phyloP scores from a whole-genome alignment of 2,888 invertebrate genomes.

The Caenorhabditis sp. region DNA sequence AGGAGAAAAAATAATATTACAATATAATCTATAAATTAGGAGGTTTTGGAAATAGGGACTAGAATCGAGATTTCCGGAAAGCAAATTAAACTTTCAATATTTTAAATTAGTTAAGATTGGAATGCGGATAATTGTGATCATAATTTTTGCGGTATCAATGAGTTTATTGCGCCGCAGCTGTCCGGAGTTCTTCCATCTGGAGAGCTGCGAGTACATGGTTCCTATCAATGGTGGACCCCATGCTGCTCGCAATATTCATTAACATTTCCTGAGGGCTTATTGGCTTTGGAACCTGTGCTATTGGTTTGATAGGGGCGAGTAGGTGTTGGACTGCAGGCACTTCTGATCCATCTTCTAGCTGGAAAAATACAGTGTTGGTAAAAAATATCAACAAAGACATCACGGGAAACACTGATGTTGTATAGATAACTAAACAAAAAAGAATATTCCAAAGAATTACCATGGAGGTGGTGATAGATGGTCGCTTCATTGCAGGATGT shows the following conservation, averaged over 20 bases:
- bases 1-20: too few species aligned
- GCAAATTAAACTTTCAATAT: too few species aligned
- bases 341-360: conserved; percentile 48
- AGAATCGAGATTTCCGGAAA: conserved; percentile 20
- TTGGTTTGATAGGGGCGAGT: conserved; percentile 46
- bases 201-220: conserved; percentile 49
- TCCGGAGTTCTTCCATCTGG: conserved; percentile 50
- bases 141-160: background rate
- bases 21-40: too few species aligned
- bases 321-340: conserved; percentile 1
- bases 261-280: conserved; percentile 52
- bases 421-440: background rate
- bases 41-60: conserved; percentile 1
- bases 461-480: conserved; percentile 43
- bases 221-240: conserved; percentile 36
- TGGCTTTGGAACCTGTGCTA: conserved; percentile 32
- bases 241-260: conserved; percentile 52
- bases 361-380: too few species aligned
- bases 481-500: conserved; percentile 33
- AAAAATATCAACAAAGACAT: too few species aligned
- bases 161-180: conserved; percentile 48
- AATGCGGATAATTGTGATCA: conserved; percentile 55
- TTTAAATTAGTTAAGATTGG: background rate
- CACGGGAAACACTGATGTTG: too few species aligned
- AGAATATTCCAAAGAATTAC: background rate